These are phyloP conservation scores for Siniperca undulata DNA, from an alignment of 2,797 vertebrate genomes.

Conservation along the genomic window DNA sequence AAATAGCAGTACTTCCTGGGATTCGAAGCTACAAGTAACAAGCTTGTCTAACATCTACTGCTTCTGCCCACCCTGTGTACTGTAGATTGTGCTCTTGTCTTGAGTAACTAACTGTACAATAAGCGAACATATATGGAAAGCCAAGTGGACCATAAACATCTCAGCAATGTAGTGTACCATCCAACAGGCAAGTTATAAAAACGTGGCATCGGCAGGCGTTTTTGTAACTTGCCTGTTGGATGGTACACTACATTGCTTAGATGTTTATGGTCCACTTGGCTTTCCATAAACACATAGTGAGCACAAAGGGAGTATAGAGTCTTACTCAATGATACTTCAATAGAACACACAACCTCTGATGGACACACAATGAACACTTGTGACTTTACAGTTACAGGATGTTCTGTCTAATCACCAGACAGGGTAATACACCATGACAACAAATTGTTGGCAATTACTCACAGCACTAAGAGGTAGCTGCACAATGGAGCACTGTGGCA, in stretches of 20 bases:
- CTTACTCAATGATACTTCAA: slow-evolving; percentile 9
- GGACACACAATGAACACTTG: slow-evolving; percentile 29
- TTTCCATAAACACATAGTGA: not conserved
- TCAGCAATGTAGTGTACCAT: too few species aligned
- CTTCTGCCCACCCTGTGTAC: not conserved
- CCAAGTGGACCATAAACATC: too few species aligned
- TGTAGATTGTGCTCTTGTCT: not conserved
- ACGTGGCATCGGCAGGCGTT: too few species aligned
- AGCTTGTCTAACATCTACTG: not conserved
- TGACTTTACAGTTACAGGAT: slow-evolving; percentile 56
- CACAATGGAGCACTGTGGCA: slow-evolving; percentile 13
- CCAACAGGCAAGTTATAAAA: too few species aligned
- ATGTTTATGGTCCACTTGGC: too few species aligned
- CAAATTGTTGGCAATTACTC: slow-evolving; percentile 17
- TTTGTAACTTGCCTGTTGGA: too few species aligned
- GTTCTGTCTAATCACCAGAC: slow-evolving; percentile 48
- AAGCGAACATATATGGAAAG: not conserved
- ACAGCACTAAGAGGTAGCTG: slow-evolving; percentile 24
- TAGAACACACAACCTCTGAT: slow-evolving; percentile 7
- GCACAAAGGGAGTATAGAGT: not conserved
- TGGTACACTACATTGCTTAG: too few species aligned
- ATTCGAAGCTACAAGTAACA: slow-evolving; percentile 12
- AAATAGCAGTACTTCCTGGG: slow-evolving; percentile 2
- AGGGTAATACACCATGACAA: slow-evolving; percentile 24
- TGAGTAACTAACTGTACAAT: not conserved